Evolutionary conservation across 2,888 invertebrate genomes (phyloP), one percentile per base, ranked within the genome.

Genomic region (Eupithecia exiguata): DNA sequence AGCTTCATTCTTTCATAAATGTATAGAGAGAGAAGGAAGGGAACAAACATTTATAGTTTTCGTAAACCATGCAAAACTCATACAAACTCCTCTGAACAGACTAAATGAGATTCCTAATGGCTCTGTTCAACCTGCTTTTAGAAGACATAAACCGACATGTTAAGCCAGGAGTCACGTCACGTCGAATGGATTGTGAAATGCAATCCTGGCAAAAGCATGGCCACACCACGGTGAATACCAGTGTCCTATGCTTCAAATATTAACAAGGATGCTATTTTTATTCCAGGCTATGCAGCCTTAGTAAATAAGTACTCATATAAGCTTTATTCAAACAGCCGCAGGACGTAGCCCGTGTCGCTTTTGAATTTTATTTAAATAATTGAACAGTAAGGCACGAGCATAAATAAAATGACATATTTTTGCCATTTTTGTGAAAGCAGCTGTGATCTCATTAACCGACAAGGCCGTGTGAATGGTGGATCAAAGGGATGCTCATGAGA

Each of bases 401-500:
- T 69, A 38, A 36, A 36, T 58, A 58, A 30, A 69, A 69, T 69
- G 16, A 69, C 25, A 38, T 65, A 38, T n/a, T 65, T 65, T 65
- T 10, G 63, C 38, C 63, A 65, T 66, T 74, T 84, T 83, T 83
- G 78, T 77, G 77, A 83, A 87, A 87, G 87, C 84, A 85, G 83
- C 85, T 75, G 79, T 84, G 83, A 86, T 87, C 88, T 91, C 87
- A 89, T 90, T 90, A 90, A 85, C 81, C 84, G 83, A 81, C 84
- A 86, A 85, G 87, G 84, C 82, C 79, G 84, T 83, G 86, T 88
- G 86, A 88, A 87, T 86, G 86, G 82, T 83, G 86, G 91, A 91
- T 92, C 92, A 92, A 92, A 92, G 92, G 83, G 89, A 90, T 89
- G 88, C 88, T 90, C 88, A 86, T 81, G 85, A 86, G 86, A 88